These are phyloP conservation scores for Oceanodroma tethys DNA, from an alignment of 2,113 vertebrate species.

Conservation along the genomic window DNA sequence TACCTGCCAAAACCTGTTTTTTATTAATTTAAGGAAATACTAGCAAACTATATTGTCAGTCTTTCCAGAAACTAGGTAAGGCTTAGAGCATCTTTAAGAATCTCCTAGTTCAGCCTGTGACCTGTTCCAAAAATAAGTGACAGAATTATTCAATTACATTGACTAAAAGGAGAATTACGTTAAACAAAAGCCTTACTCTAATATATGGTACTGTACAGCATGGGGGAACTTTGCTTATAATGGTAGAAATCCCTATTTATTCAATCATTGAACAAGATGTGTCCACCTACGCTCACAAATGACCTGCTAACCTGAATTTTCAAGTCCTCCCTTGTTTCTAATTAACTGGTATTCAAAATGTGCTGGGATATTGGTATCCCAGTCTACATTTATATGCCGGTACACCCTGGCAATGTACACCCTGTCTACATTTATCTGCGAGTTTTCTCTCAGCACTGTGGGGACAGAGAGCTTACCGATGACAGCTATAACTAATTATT, in stretches of 20 bases:
- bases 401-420: neutral
- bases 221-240: neutral
- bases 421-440: accelerated
- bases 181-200: neutral
- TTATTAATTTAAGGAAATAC: neutral
- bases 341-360: neutral
- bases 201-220: too few species aligned
- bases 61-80: neutral
- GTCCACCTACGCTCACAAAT: neutral
- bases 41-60: neutral
- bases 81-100: neutral
- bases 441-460: neutral
- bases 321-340: neutral
- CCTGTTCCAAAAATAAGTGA: neutral
- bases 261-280: neutral
- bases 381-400: accelerated
- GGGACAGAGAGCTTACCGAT: neutral
- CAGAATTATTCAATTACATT: neutral
- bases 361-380: neutral
- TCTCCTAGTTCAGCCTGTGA: neutral
- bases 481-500: neutral
- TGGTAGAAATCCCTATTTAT: neutral
- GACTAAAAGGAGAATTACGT: neutral
- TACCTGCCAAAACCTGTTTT: neutral
- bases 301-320: neutral